Conservation (phyloP, 2,888 invertebrate species). For the Aleiodes alternator region DNA sequence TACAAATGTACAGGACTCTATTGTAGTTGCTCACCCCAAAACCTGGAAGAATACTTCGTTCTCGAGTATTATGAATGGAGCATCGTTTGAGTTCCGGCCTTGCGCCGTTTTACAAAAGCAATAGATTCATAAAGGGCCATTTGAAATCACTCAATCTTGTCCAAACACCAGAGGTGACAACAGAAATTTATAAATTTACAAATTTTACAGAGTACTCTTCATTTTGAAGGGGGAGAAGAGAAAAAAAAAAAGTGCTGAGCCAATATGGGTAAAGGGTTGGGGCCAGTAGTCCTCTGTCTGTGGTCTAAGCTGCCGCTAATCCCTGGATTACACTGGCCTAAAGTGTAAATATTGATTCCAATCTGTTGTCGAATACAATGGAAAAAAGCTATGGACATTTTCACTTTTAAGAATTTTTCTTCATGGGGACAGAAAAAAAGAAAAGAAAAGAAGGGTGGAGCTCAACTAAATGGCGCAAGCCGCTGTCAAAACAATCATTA, state of each 20-base stretch:
- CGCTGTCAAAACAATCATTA: conserved; percentile 72
- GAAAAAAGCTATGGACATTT: conserved; percentile 46
- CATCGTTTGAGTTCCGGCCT: conserved; percentile 41
- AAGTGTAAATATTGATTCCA: conserved; percentile 73
- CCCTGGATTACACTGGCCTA: conserved; percentile 65
- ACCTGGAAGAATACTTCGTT: conserved; percentile 20
- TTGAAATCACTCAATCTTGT: conserved; percentile 32
- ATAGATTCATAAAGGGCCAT: background rate
- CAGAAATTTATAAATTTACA: conserved; percentile 16
- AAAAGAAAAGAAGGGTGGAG: conserved; percentile 24
- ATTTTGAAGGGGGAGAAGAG: background rate
- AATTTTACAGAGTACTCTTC: background rate
- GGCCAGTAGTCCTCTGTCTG: conserved; percentile 44
- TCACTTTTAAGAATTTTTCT: conserved; percentile 48
- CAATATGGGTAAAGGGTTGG: conserved; percentile 64
- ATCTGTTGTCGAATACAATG: conserved; percentile 66
- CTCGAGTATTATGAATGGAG: background rate
- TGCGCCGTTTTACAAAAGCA: conserved; percentile 39
- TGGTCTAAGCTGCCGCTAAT: conserved; percentile 65
- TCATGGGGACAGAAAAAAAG: background rate
- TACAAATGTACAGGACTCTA: conserved; percentile 14
- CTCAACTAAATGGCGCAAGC: conserved; percentile 55
- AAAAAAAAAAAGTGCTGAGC: conserved; percentile 42
- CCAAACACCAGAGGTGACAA: conserved; percentile 17
- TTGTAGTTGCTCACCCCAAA: conserved; percentile 42